These are phyloP conservation scores for Arbacia lixula DNA, from an alignment of 53 echinoderm and acorn worm species.

Conservation along the genomic window DNA sequence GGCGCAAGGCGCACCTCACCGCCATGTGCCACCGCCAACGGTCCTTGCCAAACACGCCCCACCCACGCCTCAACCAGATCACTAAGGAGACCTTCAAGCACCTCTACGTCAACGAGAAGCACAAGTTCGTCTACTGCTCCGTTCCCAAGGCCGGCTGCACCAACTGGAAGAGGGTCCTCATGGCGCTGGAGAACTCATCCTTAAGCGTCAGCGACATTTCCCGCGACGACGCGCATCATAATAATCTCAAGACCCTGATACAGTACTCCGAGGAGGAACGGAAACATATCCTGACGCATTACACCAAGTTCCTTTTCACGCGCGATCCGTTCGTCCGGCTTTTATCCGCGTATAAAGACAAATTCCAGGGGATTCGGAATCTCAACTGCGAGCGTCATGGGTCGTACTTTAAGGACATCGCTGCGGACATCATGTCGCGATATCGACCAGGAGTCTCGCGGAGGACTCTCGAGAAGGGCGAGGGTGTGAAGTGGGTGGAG, in stretches of 20 bases:
- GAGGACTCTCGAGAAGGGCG: conserved; percentile 51
- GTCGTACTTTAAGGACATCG: conserved; percentile 40
- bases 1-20: conserved; percentile 20
- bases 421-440: conserved; percentile 15
- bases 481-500: conserved; percentile 82
- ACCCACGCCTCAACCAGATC: not conserved
- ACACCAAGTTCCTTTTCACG: conserved; percentile 64
- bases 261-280: conserved; percentile 6
- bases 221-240: conserved; percentile 33
- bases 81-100: conserved; percentile 24
- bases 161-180: conserved; percentile 41
- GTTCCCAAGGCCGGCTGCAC: conserved; percentile 49
- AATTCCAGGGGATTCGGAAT: conserved; percentile 51
- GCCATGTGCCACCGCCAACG: conserved; percentile 14
- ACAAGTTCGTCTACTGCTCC: conserved; percentile 46
- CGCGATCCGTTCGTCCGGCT: conserved; percentile 66
- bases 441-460: conserved; percentile 7
- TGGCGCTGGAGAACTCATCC: conserved; percentile 35
- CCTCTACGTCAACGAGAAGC: conserved; percentile 31
- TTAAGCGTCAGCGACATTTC: conserved; percentile 14
- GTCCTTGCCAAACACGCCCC: conserved; percentile 17
- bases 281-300: conserved; percentile 18
- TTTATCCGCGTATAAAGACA: conserved; percentile 69
- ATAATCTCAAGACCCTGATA: conserved; percentile 1
- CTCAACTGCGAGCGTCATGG: conserved; percentile 30